Evolutionary conservation across 2,113 vertebrate genomes (phyloP).

Genomic region (Oryzias woworae): DNA sequence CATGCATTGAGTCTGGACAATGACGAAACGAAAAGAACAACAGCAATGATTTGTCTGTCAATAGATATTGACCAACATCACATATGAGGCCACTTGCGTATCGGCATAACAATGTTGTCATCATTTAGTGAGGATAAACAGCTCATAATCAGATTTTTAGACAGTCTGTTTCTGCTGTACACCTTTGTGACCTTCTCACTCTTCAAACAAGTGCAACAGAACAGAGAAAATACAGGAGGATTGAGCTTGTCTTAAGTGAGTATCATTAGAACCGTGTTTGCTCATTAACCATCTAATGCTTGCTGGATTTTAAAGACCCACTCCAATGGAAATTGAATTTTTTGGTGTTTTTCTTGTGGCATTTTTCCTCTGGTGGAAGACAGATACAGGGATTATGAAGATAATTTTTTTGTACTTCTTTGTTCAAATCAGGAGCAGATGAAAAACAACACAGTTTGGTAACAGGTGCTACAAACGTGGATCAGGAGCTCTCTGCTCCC

Average conservation of each 20-base stretch:
- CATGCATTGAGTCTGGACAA: constrained; percentile 68
- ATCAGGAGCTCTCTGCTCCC: too few species aligned
- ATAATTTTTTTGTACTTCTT: too few species aligned
- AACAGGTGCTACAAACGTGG: too few species aligned
- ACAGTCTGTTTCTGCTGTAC: constrained; percentile 63
- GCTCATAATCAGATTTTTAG: constrained; percentile 73
- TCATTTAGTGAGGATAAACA: constrained; percentile 75
- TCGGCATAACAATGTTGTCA: constrained; percentile 73
- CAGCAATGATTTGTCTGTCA: constrained; percentile 75
- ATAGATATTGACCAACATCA: constrained; percentile 71
- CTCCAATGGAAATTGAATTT: too few species aligned
- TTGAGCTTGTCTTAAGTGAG: not conserved
- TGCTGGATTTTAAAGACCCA: too few species aligned
- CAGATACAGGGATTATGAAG: too few species aligned
- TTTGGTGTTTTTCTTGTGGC: too few species aligned
- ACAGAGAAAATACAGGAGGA: constrained; percentile 4
- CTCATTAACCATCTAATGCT: constrained; percentile 15
- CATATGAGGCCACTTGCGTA: constrained; percentile 70
- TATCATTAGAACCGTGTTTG: not conserved
- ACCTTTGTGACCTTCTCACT: constrained; percentile 58
- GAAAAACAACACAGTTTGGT: too few species aligned
- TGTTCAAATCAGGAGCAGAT: too few species aligned
- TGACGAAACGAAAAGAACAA: constrained; percentile 70
- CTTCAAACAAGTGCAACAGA: constrained; percentile 5
- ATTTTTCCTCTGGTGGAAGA: too few species aligned